Conservation (phyloP, 2,113 vertebrate species). For the Spea multiplicata region DNA sequence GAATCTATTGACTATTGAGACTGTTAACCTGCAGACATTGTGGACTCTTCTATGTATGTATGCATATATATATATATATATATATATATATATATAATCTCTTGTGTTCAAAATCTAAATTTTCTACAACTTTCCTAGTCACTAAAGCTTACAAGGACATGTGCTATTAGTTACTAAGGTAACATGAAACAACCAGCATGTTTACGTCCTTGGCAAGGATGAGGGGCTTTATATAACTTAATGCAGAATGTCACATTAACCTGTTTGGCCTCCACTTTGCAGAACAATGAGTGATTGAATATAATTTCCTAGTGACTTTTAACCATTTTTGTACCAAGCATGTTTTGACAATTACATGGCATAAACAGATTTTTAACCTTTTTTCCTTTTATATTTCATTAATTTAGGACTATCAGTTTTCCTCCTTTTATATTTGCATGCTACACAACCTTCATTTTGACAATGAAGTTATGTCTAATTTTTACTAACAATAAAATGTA, state of each 20-base stretch:
- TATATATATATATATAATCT: too few species aligned
- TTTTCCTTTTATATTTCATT: not conserved
- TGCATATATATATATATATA: too few species aligned
- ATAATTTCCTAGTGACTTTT: conserved; percentile 40
- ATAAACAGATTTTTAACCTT: not conserved
- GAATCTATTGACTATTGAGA: too few species aligned
- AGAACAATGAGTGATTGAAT: conserved; percentile 51
- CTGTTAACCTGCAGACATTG: too few species aligned
- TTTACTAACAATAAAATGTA: too few species aligned
- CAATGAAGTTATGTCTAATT: too few species aligned
- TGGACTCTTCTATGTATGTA: too few species aligned
- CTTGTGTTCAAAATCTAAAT: conserved; percentile 50
- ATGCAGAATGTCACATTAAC: conserved; percentile 61
- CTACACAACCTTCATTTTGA: too few species aligned
- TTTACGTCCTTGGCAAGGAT: conserved; percentile 67
- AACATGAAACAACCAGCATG: conserved; percentile 60
- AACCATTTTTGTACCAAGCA: conserved; percentile 5
- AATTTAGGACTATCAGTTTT: not conserved
- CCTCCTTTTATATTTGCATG: not conserved
- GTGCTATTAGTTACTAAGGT: conserved; percentile 68
- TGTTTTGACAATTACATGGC: not conserved
- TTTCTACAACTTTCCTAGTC: conserved; percentile 60
- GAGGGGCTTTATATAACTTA: conserved; percentile 60
- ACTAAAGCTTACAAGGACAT: conserved; percentile 59
- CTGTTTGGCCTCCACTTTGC: conserved; percentile 51